Percentiles rank a stretch among this genome's conserved stretches.
Evolutionary conservation across 2,888 invertebrate genomes (phyloP).

Genomic region (Eulithis prunata): DNA sequence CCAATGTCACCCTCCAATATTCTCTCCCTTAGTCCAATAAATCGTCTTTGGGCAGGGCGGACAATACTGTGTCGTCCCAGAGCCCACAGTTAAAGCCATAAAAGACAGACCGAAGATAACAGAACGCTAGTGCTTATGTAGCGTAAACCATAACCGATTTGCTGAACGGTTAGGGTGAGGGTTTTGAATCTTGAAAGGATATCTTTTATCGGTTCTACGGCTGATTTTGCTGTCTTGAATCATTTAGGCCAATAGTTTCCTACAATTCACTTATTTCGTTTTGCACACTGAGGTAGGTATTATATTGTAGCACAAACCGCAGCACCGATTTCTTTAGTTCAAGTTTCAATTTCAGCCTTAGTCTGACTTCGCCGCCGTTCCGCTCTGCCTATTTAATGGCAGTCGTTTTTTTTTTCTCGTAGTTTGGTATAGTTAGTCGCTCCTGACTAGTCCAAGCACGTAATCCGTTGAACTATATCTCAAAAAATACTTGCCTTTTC

Average conservation of each 20-base stretch:
- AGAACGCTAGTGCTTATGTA: constrained; percentile 58
- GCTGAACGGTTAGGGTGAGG: constrained; percentile 46
- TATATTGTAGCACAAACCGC: constrained; percentile 24
- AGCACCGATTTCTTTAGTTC: constrained; percentile 22
- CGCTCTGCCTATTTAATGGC: constrained; percentile 40
- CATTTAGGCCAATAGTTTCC: background rate
- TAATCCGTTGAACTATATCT: constrained; percentile 44
- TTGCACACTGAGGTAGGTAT: background rate
- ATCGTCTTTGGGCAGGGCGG: constrained; percentile 35
- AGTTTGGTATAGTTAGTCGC: constrained; percentile 43
- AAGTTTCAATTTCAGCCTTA: constrained; percentile 19
- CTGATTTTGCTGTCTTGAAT: constrained; percentile 1
- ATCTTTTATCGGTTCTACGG: constrained; percentile 4
- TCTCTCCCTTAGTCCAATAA: constrained; percentile 40
- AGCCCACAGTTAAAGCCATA: constrained; percentile 49
- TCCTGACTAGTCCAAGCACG: constrained; percentile 42
- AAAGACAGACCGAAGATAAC: constrained; percentile 61
- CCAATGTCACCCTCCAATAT: constrained; percentile 42
- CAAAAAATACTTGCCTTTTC: constrained; percentile 32
- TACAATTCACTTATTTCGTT: background rate
- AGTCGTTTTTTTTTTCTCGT: constrained; percentile 42
- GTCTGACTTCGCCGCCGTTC: constrained; percentile 28
- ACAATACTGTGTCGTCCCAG: constrained; percentile 32
- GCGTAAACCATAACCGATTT: constrained; percentile 59
- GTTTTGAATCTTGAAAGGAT: constrained; percentile 20